phyloP scores from a whole-genome alignment of 1,140 invertebrate species.

The Philotrypesis tridentata region DNA sequence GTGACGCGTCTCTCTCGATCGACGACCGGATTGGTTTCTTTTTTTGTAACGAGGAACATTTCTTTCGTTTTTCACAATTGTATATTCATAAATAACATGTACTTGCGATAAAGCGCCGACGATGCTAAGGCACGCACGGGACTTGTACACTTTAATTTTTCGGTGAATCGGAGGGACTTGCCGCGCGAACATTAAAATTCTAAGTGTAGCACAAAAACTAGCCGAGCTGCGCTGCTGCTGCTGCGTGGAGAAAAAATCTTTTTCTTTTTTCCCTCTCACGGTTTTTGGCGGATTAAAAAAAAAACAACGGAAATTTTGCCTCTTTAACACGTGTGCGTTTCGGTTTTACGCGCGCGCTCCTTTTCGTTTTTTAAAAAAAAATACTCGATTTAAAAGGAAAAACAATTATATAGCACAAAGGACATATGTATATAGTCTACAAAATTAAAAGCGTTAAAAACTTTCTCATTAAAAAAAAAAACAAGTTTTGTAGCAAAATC shows the following conservation, averaged over 20 bases:
- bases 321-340: too few relatives aligned
- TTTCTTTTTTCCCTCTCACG: too few relatives aligned
- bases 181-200: conserved; percentile 15
- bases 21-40: conserved; percentile 44
- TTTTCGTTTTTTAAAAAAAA: neutral
- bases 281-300: too few relatives aligned
- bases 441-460: conserved; percentile 46
- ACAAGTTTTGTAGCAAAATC: neutral
- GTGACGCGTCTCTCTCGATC: conserved; percentile 34
- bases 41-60: conserved; percentile 50
- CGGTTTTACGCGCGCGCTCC: too few relatives aligned
- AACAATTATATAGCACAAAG: too few relatives aligned
- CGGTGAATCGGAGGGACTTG: neutral
- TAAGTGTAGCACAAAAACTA: neutral
- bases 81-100: neutral
- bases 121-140: conserved; percentile 30
- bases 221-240: conserved; percentile 39
- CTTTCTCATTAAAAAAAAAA: conserved; percentile 5
- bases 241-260: conserved; percentile 32
- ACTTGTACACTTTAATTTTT: conserved; percentile 42
- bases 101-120: conserved; percentile 8
- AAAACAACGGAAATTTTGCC: neutral
- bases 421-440: conserved; percentile 27
- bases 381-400: conserved; percentile 15
- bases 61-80: conserved; percentile 32